These are phyloP conservation scores for Antheraea mylitta DNA, from an alignment of 1,140 invertebrate species.

Conservation along the genomic window DNA sequence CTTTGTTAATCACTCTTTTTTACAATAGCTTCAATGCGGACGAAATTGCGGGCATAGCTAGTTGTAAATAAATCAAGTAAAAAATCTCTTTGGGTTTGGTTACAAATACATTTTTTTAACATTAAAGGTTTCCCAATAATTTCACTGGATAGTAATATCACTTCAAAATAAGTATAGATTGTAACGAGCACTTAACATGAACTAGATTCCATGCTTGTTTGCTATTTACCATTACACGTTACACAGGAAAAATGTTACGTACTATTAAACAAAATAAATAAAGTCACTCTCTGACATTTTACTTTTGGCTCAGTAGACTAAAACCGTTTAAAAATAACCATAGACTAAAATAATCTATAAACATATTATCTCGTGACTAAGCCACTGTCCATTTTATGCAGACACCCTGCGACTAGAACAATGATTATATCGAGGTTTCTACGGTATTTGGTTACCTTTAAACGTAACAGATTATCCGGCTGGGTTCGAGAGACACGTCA, in stretches of 20 bases:
- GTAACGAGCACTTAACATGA: not conserved
- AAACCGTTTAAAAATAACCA: conserved; percentile 39
- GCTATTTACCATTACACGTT: not conserved
- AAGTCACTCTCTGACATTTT: conserved; percentile 48
- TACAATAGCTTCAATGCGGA: no score
- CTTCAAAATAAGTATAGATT: not conserved
- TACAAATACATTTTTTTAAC: no score
- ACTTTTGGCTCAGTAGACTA: conserved; percentile 47
- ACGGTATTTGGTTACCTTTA: not conserved
- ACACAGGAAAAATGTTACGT: not conserved
- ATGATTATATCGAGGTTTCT: not conserved
- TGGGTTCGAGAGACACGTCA: conserved; percentile 13
- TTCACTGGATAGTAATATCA: no score
- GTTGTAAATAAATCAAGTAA: no score
- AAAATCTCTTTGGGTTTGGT: no score
- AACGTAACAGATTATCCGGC: conserved; percentile 9
- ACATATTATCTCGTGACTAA: conserved; percentile 45
- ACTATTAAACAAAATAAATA: not conserved
- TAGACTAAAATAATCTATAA: conserved; percentile 37
- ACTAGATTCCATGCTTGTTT: not conserved
- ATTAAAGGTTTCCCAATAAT: no score
- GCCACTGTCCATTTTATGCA: not conserved
- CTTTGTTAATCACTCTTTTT: no score
- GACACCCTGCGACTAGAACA: not conserved
- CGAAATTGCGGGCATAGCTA: no score